These are phyloP conservation scores for Chrysotoxum bicinctum DNA, from an alignment of 2,888 invertebrate genomes.

Conservation along the genomic window DNA sequence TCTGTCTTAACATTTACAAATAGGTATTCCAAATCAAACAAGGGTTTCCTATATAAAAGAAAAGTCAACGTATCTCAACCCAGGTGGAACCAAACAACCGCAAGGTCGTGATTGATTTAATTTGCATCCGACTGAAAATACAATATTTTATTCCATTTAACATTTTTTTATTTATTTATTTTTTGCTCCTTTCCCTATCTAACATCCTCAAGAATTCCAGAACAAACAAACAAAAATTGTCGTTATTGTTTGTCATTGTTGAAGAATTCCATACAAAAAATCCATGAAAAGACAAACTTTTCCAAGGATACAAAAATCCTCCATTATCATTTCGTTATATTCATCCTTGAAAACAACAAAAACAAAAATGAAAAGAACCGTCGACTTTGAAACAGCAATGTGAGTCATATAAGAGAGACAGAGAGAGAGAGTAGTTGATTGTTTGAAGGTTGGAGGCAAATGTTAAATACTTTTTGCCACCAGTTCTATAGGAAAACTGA, in stretches of 20 bases:
- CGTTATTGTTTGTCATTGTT: constrained; percentile 56
- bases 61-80: neutral
- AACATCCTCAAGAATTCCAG: neutral
- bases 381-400: neutral
- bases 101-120: neutral
- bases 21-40: neutral
- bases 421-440: constrained; percentile 37
- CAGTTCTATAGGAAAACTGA: constrained; percentile 18
- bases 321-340: constrained; percentile 52
- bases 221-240: constrained; percentile 19
- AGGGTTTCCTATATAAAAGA: neutral
- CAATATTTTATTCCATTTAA: neutral
- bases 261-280: neutral
- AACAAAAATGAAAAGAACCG: neutral
- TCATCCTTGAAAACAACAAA: neutral
- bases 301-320: constrained; percentile 32
- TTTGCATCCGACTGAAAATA: neutral
- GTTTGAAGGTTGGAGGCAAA: constrained; percentile 47
- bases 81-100: neutral
- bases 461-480: constrained; percentile 64
- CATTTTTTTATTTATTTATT: neutral
- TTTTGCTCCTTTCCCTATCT: neutral
- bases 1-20: too few species aligned
- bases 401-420: neutral
- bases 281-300: constrained; percentile 33